phyloP scores from a whole-genome alignment of 2,888 invertebrate species.

The Tortricodes alternella region DNA sequence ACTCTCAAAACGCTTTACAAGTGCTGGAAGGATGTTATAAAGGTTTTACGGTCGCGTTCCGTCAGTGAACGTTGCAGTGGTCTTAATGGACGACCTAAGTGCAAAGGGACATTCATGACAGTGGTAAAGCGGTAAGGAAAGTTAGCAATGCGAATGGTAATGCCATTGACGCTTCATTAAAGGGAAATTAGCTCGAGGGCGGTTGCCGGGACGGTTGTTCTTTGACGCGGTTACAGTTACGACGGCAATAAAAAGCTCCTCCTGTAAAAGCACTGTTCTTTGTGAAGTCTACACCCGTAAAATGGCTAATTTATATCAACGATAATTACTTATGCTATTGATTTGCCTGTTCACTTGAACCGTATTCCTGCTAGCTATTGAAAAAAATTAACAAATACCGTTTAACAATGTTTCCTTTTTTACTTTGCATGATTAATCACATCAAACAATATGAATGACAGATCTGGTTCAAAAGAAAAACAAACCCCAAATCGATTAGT shows the following conservation, averaged over 20 bases:
- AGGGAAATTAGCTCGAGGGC: constrained; percentile 38
- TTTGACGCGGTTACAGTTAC: constrained; percentile 36
- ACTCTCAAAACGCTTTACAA: constrained; percentile 79
- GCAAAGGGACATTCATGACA: constrained; percentile 79
- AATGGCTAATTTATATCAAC: constrained; percentile 26
- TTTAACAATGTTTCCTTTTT: constrained; percentile 37
- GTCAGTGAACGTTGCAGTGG: constrained; percentile 76
- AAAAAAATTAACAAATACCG: background rate
- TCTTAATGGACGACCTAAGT: constrained; percentile 81
- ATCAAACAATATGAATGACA: constrained; percentile 67
- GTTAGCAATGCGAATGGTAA: constrained; percentile 54
- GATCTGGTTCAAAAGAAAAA: constrained; percentile 68
- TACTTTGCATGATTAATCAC: constrained; percentile 76
- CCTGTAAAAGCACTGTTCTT: constrained; percentile 26
- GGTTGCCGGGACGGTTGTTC: constrained; percentile 38
- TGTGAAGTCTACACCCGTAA: constrained; percentile 22
- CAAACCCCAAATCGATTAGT: constrained; percentile 74
- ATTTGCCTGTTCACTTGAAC: constrained; percentile 11
- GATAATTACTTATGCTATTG: constrained; percentile 12
- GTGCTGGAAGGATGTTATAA: constrained; percentile 82
- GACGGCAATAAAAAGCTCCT: constrained; percentile 33
- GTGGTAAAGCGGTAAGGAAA: constrained; percentile 50
- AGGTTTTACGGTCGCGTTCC: constrained; percentile 80
- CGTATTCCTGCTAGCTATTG: background rate
- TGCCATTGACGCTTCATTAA: constrained; percentile 55